These are phyloP conservation scores for Scrobipalpa atriplicella DNA, from an alignment of 2,888 invertebrate species.

Conservation along the genomic window DNA sequence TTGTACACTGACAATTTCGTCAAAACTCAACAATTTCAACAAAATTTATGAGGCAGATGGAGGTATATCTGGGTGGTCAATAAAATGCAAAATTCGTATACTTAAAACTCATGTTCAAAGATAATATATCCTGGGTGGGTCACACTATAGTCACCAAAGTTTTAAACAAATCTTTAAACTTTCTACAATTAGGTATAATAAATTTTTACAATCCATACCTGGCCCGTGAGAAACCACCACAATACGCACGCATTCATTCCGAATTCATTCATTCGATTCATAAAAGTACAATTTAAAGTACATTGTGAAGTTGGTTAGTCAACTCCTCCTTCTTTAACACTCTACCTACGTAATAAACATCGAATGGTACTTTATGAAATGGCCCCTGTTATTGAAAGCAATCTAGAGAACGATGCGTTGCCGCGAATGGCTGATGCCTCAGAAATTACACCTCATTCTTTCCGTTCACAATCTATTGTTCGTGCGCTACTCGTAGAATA, in stretches of 20 bases:
- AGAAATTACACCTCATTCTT: constrained; percentile 64
- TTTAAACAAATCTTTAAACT: not conserved
- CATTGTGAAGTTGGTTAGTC: too few species aligned
- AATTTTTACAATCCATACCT: constrained; percentile 14
- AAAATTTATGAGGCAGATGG: not conserved
- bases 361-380: too few species aligned
- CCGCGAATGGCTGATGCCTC: constrained; percentile 39
- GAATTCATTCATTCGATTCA: not conserved
- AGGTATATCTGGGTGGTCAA: not conserved
- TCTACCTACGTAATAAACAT: too few species aligned
- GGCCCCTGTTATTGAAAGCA: constrained; percentile 45
- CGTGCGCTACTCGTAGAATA: constrained; percentile 39
- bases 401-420: constrained; percentile 41
- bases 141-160: not conserved
- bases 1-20: not conserved
- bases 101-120: too few species aligned
- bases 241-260: constrained; percentile 23
- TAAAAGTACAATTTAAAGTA: too few species aligned
- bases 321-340: too few species aligned
- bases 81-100: too few species aligned
- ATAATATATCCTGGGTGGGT: not conserved
- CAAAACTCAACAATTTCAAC: too few species aligned
- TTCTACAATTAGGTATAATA: not conserved
- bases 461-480: constrained; percentile 62
- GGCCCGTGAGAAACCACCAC: constrained; percentile 12